Evolutionary conservation across 2,797 vertebrate genomes (phyloP).

Genomic region (Acridotheres tristis): DNA sequence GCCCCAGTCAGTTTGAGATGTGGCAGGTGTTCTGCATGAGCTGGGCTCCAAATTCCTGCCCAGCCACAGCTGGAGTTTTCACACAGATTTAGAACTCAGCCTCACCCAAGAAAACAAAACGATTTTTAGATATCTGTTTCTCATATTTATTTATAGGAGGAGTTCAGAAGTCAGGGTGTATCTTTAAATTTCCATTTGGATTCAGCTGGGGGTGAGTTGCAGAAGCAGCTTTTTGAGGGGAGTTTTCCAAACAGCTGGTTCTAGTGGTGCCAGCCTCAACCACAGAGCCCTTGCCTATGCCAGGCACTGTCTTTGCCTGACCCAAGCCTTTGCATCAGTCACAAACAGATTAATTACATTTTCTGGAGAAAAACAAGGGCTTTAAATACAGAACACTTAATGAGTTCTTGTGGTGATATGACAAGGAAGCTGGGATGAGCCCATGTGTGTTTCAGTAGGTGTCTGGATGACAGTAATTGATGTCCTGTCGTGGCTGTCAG

Average conservation of each 20-base stretch:
- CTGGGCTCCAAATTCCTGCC: not conserved
- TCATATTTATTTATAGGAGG: not conserved
- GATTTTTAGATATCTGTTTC: not conserved
- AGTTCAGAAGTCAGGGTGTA: not conserved
- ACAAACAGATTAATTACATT: not conserved
- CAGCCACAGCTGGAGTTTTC: not conserved
- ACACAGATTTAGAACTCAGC: not conserved
- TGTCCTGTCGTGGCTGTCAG: conserved; percentile 41
- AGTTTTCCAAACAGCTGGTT: not conserved
- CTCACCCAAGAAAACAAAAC: rapidly evolving
- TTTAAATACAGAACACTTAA: not conserved
- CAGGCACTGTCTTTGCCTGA: not conserved
- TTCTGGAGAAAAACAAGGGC: not conserved
- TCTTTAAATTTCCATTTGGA: not conserved
- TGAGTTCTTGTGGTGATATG: not conserved
- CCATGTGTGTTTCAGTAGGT: not conserved
- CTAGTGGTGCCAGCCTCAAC: not conserved
- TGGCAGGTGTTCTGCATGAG: not conserved
- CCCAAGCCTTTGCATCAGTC: not conserved
- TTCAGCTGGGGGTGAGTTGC: not conserved
- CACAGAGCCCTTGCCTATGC: not conserved
- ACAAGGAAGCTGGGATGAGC: conserved; percentile 13
- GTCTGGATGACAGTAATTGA: conserved; percentile 49
- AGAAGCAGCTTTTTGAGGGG: not conserved
- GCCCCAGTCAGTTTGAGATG: too few species aligned